phyloP scores from a whole-genome alignment of 2,113 vertebrate genomes.

The Python bivittatus region DNA sequence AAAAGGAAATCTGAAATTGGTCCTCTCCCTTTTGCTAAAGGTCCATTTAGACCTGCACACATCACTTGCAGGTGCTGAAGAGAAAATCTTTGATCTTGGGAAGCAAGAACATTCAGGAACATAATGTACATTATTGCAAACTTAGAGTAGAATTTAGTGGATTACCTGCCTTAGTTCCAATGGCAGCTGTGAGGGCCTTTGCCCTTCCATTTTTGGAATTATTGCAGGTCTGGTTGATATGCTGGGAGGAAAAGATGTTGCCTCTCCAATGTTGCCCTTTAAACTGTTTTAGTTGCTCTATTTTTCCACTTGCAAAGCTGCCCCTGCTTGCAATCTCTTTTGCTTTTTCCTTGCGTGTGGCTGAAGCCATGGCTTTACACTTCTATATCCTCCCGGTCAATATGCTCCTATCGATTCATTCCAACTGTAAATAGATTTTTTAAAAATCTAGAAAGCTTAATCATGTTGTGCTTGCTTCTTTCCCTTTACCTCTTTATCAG shows the following conservation, averaged over 20 bases:
- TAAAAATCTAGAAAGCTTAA: background rate
- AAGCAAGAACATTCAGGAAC: background rate
- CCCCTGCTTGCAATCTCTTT: background rate
- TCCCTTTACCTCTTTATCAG: background rate
- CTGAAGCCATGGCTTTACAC: background rate
- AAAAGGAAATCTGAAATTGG: conserved; percentile 1
- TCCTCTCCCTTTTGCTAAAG: background rate
- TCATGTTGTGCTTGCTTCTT: background rate
- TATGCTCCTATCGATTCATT: background rate
- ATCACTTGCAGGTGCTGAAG: background rate
- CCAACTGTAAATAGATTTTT: background rate
- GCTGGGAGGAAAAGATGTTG: background rate
- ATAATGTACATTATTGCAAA: background rate
- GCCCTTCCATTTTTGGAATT: background rate
- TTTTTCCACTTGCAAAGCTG: background rate
- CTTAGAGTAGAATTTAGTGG: background rate
- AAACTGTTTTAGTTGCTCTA: background rate
- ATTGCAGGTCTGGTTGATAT: background rate
- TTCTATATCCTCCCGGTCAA: background rate
- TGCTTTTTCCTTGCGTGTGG: background rate
- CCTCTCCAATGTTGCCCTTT: background rate
- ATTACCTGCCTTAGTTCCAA: no score
- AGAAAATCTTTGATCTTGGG: background rate
- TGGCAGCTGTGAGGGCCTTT: background rate
- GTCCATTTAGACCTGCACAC: background rate